Evolutionary conservation across 2,113 vertebrate species (phyloP), one percentile per base, ranked within the genome.

Genomic region (Cavia aperea): DNA sequence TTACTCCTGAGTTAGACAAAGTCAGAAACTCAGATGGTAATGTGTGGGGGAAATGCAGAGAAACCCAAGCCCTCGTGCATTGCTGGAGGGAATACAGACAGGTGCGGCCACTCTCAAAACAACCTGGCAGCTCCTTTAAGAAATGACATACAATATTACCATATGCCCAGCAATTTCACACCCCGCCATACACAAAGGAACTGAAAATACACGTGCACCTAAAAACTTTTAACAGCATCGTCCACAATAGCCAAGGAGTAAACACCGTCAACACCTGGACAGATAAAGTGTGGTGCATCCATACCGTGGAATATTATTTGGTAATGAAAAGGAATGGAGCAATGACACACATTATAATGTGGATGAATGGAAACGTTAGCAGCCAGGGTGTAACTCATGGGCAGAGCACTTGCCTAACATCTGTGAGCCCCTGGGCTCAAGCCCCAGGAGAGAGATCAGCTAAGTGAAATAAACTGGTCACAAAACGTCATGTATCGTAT

Each of bases 261-360:
- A 10, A 65, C 73, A 39, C 13, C 16, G 70, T 46, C 23, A 33
- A 23, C 65, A 66, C 2, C 4, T 18, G 7, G 72, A 66, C 1
- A 31, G n/a, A 26, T 23, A 19, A n/a, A 49, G 14, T 15, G 77
- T 3, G 36, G 46, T 26, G 1, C 8, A 9, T 31, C 29, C 33
- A 23, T 7, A 36, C 16, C 0, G 1, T 5, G 23, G 83, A 93
- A 88, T 86, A 84, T 7, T 70, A 39, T 12, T 36, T 33, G 29
- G 77, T 36, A 1, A 13, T 23, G 16, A 6, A 90, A 81, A 66
- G 58, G 63, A n/a, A 39, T 0, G 3, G 4, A 18, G 16, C 2
- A 0, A 26, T 31, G 13, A 16, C 11, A 1, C 26, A 3, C 2
- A 9, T n/a, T 19, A 16, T 49, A 4, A 8, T 21, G 1, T 0